Base-by-base conservation (phyloP, 2,113 vertebrate species). In the Vicugna pacos region DNA sequence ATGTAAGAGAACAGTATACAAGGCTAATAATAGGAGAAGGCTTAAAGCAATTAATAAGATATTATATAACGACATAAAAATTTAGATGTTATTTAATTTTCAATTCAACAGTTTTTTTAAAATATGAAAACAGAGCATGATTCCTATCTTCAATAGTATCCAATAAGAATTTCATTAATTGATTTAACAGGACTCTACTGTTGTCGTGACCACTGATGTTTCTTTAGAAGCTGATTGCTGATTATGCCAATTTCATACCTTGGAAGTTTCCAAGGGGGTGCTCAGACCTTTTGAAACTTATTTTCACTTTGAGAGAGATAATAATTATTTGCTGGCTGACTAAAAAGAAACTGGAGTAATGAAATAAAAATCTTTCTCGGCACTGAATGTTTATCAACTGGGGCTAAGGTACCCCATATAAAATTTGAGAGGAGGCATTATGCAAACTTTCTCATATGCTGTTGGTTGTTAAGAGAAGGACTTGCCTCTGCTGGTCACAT, bases 191-290 rank as follows among this genome's bases (percentile, higher is more conserved):
- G n/a, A 64, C 19, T 58, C 11, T 70, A 13, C 58, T 91, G 58
- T 35, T 80, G 5, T 60, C 35, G 35, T 32, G 58, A 94, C 65
- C 77, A 94, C 52, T 91, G 89, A 73, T 93, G 28, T 79, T 97
- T 95, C 92, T 83, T 96, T 91, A 93, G 92, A 76, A 79, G 58
- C 52, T 91, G 85, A 75, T 96, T 96, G 64, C 91, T 88, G 60
- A 96, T 91, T 94, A 91, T 72, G 5, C 35, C 83, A 69, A 19
- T 76, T 93, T 95, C 67, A 85, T 81, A 62, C 58, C 15, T 52
- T 93, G 73, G 52, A 83, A 84, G 9, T 92, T 95, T 96, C 38
- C 70, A 97, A 56, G 32, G 30, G n/a, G 38, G 24, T 88, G 3
- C 48, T 92, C 35, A 80, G 38, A 89, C n/a, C 52, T 77, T 88